Evolutionary conservation across 2,797 vertebrate genomes (phyloP), one percentile per base, ranked within the genome.

Genomic region (Cryptoprocta ferox): DNA sequence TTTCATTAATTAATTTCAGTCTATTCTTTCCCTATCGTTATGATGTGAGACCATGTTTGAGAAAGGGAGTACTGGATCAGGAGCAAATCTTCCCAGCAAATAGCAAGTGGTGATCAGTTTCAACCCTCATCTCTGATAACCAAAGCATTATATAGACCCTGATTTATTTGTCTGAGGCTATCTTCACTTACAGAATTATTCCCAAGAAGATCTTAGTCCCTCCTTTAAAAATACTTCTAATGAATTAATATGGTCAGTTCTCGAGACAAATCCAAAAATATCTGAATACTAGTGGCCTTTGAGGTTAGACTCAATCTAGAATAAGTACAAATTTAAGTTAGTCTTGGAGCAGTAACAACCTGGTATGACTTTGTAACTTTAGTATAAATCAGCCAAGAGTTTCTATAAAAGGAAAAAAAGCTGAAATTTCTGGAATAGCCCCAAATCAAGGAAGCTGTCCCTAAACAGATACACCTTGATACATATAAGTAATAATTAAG

Each of bases 1-100:
- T 61, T 65, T 78, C 13, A 50, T 68, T 94, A 30, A 79, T 95
- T 85, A 61, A 63, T 76, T 95, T 97, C 26, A 26, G 13, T 19
- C 30, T 53, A n/a, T 14, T 81, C 6, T 66, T 0, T 50, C 4
- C 5, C 13, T 89, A 42, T 39, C 3, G n/a, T 50, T 68, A 65
- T 45, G 21, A 81, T 13, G 21, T 75, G 39, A 95, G 21, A 28
- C 6, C 18, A 28, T 21, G 32, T 53, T 70, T 70, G 14, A 6
- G 32, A 70, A 28, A 66, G 2, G 18, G 9, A 8, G 6, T 13
- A 2, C 28, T 81, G 24, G 10, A 11, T 78, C 14, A 86, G n/a
- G 59, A 91, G 42, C 18, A 79, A 75, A 86, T 76, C 4, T 53
- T 42, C 89, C 1, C 7, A 66, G n/a, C 24, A 90, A 71, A 59